phyloP scores from a whole-genome alignment of 2,797 vertebrate species.

The Thalassophryne amazonica region DNA sequence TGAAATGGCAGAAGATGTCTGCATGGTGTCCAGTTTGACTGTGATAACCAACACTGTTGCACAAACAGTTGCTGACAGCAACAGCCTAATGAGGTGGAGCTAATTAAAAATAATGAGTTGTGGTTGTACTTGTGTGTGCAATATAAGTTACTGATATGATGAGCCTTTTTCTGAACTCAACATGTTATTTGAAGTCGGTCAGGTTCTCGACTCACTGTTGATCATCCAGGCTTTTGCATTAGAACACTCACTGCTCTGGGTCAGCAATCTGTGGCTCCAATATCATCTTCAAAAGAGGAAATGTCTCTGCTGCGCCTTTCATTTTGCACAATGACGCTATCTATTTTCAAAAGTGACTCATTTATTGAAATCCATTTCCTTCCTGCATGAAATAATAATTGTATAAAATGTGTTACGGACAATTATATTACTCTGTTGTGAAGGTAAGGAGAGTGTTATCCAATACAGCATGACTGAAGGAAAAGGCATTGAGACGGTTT shows the following conservation, averaged over 20 bases:
- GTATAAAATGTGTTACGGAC: neutral
- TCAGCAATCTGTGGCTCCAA: too few relatives aligned
- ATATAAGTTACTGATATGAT: too few relatives aligned
- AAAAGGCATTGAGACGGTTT: neutral
- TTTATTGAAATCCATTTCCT: neutral
- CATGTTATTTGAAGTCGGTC: too few relatives aligned
- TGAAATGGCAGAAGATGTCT: too few relatives aligned
- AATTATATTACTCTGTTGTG: neutral
- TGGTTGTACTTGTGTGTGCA: neutral
- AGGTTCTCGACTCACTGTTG: too few relatives aligned
- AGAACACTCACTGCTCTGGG: too few relatives aligned
- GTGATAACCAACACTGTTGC: too few relatives aligned
- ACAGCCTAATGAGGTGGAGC: constrained; percentile 5
- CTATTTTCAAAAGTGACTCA: neutral
- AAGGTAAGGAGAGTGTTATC: neutral
- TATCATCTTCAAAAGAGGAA: neutral
- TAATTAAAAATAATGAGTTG: constrained; percentile 19
- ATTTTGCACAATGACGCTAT: neutral
- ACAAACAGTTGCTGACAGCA: neutral
- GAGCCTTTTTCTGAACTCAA: too few relatives aligned
- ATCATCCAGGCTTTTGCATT: too few relatives aligned
- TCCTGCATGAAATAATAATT: neutral
- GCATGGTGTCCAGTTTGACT: too few relatives aligned
- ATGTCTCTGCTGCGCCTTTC: neutral
- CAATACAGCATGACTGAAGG: neutral